Base-by-base conservation (phyloP, 2,113 vertebrate genomes). In the Lamprologus sp. region DNA sequence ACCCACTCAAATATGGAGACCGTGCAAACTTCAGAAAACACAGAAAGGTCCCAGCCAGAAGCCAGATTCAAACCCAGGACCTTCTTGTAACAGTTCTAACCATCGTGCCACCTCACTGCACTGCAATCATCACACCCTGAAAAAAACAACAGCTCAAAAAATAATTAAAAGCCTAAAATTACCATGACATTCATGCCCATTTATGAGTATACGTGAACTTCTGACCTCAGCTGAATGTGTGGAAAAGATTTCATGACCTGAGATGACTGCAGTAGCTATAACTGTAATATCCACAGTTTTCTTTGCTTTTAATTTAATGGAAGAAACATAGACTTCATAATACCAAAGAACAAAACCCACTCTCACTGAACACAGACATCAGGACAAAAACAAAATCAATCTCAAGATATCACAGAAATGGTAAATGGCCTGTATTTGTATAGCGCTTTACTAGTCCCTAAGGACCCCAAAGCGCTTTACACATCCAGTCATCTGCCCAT, bases 321-420 rank as follows among this genome's bases (percentile, higher is more conserved):
- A 21, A 79, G 47, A 6, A 58, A 73, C 9, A 7, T 35, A 28
- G 31, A 65, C 17, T 84, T 84, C 79, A 79, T 58, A 49, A 37
- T 55, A 79, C 21, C 3, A 49, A 7, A n/a, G 75, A 21, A 37
- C 23, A 49, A 47, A 87, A 19, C 11, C 45, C 15, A 23, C 7
- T 45, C 26, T 47, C 9, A 55, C 35, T 68, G 17, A 82, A 11
- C 23, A 53, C 13, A 79, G 33, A 42, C 83, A 84, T 82, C 91
- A 92, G 85, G 92, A 90, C 92, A 88, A 70, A 47, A 40, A 14
- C 5, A 82, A 87, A 82, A 82, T 88, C 53, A 83, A 88, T 65
- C 35, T 85, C 19, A 4, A 82, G 88, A 87, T 37, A 79, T 53
- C 55, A 56, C 77, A 85, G 88, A 23, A 54, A 54, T 19, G 47